Conservation (phyloP, 1,140 invertebrate species). For the Microplitis demolitor region DNA sequence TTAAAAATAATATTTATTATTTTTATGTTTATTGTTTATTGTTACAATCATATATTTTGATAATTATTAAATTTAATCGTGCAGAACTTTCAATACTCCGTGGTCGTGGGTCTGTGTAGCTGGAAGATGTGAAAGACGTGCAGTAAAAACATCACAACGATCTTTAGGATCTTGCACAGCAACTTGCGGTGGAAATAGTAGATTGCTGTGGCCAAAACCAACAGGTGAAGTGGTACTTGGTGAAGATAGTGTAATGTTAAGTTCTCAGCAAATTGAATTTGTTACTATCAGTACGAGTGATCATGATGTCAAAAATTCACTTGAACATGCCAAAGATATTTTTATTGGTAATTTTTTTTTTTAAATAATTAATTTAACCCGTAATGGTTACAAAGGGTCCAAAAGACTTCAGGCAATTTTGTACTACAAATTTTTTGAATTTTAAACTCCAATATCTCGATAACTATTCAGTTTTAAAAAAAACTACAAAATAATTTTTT, state of each 20-base stretch:
- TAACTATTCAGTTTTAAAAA: too few species aligned
- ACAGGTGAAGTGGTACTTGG: slow-evolving; percentile 50
- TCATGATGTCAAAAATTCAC: slow-evolving; percentile 54
- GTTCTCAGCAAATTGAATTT: slow-evolving; percentile 58
- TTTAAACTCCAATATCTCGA: too few species aligned
- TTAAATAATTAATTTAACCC: neutral
- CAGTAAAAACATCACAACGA: slow-evolving; percentile 50
- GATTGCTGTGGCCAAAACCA: slow-evolving; percentile 56
- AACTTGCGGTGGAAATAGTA: slow-evolving; percentile 52
- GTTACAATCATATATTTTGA: neutral
- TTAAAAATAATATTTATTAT: neutral
- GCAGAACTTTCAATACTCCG: slow-evolving; percentile 53
- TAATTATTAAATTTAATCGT: slow-evolving; percentile 8
- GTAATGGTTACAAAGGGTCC: too few species aligned
- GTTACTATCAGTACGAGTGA: slow-evolving; percentile 54
- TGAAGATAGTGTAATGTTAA: slow-evolving; percentile 48
- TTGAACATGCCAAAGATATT: slow-evolving; percentile 56
- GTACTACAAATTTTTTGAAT: too few species aligned
- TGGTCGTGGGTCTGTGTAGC: slow-evolving; percentile 61
- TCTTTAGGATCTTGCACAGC: slow-evolving; percentile 56
- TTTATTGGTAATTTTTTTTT: slow-evolving; percentile 48
- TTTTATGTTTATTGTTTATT: neutral
- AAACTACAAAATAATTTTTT: too few species aligned
- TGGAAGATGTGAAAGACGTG: slow-evolving; percentile 52
- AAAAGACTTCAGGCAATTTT: too few species aligned